Conservation (phyloP, 1,140 invertebrate species). For the Hestina assimilis region DNA sequence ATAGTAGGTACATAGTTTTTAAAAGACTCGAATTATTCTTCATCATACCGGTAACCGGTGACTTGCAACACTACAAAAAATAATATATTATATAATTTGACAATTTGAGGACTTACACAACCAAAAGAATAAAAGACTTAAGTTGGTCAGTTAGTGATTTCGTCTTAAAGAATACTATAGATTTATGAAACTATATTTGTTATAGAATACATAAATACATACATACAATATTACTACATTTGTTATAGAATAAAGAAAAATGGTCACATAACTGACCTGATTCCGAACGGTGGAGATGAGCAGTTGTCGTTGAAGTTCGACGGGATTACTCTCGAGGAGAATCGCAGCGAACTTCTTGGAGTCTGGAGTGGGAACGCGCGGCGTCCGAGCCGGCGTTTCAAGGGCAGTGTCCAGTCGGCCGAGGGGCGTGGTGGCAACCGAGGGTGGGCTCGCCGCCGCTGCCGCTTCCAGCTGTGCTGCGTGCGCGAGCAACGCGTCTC, state of each 20-base stretch:
- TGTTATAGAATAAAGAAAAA: neutral
- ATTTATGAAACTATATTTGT: neutral
- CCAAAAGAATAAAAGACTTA: neutral
- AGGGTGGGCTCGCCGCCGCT: slow-evolving; percentile 52
- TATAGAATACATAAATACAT: too few relatives aligned
- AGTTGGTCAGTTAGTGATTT: neutral
- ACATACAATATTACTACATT: too few relatives aligned
- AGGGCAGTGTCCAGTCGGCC: slow-evolving; percentile 78
- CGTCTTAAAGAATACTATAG: neutral
- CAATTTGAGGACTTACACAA: neutral
- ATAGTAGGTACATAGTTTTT: neutral
- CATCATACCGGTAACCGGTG: slow-evolving; percentile 10
- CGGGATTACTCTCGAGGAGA: slow-evolving; percentile 86
- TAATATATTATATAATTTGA: slow-evolving; percentile 11
- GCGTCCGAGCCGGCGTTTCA: slow-evolving; percentile 74
- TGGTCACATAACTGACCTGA: slow-evolving; percentile 80
- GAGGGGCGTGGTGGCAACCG: slow-evolving; percentile 41
- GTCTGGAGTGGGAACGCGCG: slow-evolving; percentile 80
- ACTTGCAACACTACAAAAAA: slow-evolving; percentile 18
- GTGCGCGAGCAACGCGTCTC: slow-evolving; percentile 84
- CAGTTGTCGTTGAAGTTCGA: slow-evolving; percentile 90
- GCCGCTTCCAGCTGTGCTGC: slow-evolving; percentile 86
- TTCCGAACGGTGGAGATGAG: slow-evolving; percentile 90
- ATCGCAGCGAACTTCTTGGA: slow-evolving; percentile 89
- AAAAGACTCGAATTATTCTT: slow-evolving; percentile 18